phyloP scores from a whole-genome alignment of 2,113 vertebrate species.

The Ifrita kowaldi region DNA sequence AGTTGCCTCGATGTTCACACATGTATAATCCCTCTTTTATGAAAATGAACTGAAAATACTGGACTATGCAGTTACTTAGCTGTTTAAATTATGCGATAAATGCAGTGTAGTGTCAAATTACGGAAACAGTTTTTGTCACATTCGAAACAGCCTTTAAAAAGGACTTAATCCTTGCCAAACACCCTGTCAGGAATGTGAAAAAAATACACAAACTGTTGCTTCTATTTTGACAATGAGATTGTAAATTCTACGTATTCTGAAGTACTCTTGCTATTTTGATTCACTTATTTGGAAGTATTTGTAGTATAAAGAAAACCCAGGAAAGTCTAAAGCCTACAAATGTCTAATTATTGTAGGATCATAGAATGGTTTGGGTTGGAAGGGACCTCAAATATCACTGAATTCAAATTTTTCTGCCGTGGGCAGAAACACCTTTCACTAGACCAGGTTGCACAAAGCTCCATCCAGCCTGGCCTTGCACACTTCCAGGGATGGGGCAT shows the following conservation, averaged over 20 bases:
- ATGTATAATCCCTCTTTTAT: conserved; percentile 9
- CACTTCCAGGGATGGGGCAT: neutral
- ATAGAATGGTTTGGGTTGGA: neutral
- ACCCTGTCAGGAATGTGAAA: neutral
- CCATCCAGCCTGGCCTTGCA: neutral
- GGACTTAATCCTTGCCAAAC: neutral
- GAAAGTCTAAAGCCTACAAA: neutral
- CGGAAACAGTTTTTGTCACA: neutral
- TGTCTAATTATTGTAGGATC: neutral
- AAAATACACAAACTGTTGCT: neutral
- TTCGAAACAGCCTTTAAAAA: neutral
- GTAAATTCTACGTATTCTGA: neutral
- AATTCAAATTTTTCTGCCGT: neutral
- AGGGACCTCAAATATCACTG: neutral
- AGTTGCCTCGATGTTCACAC: conserved; percentile 30
- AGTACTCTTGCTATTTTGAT: neutral
- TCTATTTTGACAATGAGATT: neutral
- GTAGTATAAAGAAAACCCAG: neutral
- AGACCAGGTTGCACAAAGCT: neutral
- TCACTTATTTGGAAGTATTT: neutral
- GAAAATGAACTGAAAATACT: conserved; percentile 29
- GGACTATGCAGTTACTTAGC: neutral
- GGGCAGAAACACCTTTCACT: neutral
- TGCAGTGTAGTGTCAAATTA: neutral
- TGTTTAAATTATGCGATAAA: neutral